A percentile compares a stretch with the other conserved stretches of the same genome.
These are phyloP conservation scores for Pteromalus puparum DNA, from an alignment of 1,140 invertebrate species.

Conservation along the genomic window DNA sequence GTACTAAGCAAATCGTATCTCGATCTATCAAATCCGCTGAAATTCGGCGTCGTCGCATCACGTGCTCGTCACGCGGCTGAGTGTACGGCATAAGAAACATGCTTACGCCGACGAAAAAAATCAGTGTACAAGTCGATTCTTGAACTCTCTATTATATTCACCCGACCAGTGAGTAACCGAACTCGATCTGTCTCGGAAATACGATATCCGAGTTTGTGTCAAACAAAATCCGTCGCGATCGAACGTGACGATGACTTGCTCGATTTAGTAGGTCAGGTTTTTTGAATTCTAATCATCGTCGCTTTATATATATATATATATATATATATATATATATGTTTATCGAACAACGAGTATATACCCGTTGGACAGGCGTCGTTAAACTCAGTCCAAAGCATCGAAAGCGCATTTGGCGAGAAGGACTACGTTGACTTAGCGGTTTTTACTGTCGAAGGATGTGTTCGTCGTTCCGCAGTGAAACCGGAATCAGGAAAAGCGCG, in stretches of 20 bases:
- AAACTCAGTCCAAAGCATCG: constrained; percentile 24
- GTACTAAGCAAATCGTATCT: too few species aligned
- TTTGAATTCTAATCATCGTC: too few species aligned
- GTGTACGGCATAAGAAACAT: too few species aligned
- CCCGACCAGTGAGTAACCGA: background rate
- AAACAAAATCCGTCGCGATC: constrained; percentile 6
- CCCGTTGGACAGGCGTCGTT: background rate
- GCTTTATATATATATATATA: too few species aligned
- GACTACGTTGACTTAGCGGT: constrained; percentile 60
- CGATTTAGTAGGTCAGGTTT: constrained; percentile 28
- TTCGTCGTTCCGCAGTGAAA: constrained; percentile 38
- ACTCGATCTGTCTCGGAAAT: background rate
- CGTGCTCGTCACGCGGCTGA: too few species aligned
- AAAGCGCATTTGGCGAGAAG: constrained; percentile 32
- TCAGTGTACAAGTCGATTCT: constrained; percentile 5
- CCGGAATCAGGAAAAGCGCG: constrained; percentile 13
- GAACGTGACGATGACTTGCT: constrained; percentile 15
- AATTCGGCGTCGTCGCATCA: too few species aligned
- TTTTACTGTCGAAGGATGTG: constrained; percentile 64
- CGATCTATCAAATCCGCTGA: too few species aligned
- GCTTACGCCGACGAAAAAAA: too few species aligned
- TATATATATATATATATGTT: too few species aligned
- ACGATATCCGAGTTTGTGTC: constrained; percentile 9
- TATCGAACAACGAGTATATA: background rate
- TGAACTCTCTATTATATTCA: background rate